These are phyloP conservation scores for Heliconius cydno DNA, from an alignment of 2,888 invertebrate species.

Conservation along the genomic window DNA sequence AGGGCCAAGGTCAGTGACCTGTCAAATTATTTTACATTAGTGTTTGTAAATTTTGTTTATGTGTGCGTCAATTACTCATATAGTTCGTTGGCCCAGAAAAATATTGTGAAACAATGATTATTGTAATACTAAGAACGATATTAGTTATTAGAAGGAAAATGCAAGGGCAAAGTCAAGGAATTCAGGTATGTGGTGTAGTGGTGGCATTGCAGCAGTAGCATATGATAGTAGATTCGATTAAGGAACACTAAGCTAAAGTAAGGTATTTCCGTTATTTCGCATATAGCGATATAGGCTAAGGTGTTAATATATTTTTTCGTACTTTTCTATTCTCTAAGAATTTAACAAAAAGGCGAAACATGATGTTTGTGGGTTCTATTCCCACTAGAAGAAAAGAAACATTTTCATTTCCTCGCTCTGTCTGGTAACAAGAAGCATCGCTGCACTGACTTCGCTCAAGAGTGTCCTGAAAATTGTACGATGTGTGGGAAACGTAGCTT, in stretches of 20 bases:
- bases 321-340: too few species aligned
- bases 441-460: too few species aligned
- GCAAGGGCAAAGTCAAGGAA: slow-evolving; percentile 23
- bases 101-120: slow-evolving; percentile 43
- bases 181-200: background rate
- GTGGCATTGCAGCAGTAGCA: background rate
- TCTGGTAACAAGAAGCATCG: background rate
- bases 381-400: background rate
- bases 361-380: too few species aligned
- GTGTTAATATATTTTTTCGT: too few species aligned
- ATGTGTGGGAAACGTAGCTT: too few species aligned
- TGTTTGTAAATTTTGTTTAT: slow-evolving; percentile 8
- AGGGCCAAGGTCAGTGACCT: slow-evolving; percentile 42
- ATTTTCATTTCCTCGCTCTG: background rate
- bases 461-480: background rate
- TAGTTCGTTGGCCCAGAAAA: slow-evolving; percentile 44
- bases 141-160: slow-evolving; percentile 23
- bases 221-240: background rate
- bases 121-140: slow-evolving; percentile 29
- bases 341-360: too few species aligned
- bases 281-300: background rate
- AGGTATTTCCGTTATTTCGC: background rate
- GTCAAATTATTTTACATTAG: slow-evolving; percentile 14
- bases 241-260: too few species aligned
- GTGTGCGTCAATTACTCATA: slow-evolving; percentile 42